These are phyloP conservation scores for Cerastis leucographa DNA, from an alignment of 2,888 invertebrate species.

Conservation along the genomic window DNA sequence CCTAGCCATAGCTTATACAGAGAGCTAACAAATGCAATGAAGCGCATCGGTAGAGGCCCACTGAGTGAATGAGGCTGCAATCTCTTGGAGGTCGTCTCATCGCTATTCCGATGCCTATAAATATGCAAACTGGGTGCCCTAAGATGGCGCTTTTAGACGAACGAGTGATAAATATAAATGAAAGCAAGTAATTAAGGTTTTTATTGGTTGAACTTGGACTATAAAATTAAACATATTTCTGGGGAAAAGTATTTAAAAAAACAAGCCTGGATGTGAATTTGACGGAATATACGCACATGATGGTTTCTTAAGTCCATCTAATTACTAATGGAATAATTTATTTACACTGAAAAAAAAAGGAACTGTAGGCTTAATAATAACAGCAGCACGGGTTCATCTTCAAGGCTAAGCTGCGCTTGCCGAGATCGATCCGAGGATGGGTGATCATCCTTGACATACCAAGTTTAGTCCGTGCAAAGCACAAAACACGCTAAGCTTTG, in stretches of 20 bases:
- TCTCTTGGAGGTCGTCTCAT: constrained; percentile 68
- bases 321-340: background rate
- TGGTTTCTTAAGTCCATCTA: background rate
- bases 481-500: background rate
- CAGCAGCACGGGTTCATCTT: background rate
- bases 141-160: constrained; percentile 45
- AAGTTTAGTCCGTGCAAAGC: background rate
- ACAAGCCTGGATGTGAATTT: background rate
- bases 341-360: background rate
- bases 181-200: background rate
- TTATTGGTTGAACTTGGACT: background rate
- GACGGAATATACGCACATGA: background rate
- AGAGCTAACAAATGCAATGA: constrained; percentile 62
- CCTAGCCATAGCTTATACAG: constrained; percentile 34
- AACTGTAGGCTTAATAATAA: background rate
- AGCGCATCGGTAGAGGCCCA: constrained; percentile 53
- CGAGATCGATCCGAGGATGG: background rate
- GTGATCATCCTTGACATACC: background rate
- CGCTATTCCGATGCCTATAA: constrained; percentile 69
- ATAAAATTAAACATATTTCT: background rate
- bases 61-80: constrained; percentile 68
- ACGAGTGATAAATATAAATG: background rate
- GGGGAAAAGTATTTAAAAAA: background rate
- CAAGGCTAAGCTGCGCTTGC: background rate
- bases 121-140: constrained; percentile 66